phyloP scores from a whole-genome alignment of 92 coral and sea anemone genomes.

The Porites divaricata region DNA sequence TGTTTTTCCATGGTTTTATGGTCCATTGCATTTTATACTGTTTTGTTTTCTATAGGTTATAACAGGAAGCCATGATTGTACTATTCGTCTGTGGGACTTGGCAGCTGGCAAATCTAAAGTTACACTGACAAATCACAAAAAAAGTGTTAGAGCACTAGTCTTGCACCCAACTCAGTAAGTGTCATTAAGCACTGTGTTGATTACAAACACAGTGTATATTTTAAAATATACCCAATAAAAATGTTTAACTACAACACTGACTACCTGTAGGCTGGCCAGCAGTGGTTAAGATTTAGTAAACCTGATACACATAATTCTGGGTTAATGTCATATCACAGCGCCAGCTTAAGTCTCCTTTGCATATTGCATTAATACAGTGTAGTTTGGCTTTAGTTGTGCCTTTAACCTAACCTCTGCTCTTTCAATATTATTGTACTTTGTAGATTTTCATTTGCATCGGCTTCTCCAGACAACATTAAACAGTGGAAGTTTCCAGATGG shows the following conservation, averaged over 20 bases:
- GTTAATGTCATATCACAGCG: too few relatives aligned
- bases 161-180: slow-evolving; percentile 95
- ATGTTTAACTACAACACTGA: too few relatives aligned
- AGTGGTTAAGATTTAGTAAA: neutral
- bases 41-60: slow-evolving; percentile 67
- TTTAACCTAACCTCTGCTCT: too few relatives aligned
- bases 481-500: slow-evolving; percentile 99
- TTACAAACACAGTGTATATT: too few relatives aligned
- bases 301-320: neutral
- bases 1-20: too few relatives aligned
- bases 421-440: neutral
- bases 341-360: too few relatives aligned
- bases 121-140: slow-evolving; percentile 96
- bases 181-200: too few relatives aligned
- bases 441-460: slow-evolving; percentile 92
- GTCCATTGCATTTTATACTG: neutral
- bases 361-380: too few relatives aligned
- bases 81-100: slow-evolving; percentile 95
- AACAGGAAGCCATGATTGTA: slow-evolving; percentile 98
- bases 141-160: slow-evolving; percentile 90
- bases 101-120: slow-evolving; percentile 95
- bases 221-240: too few relatives aligned
- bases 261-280: too few relatives aligned
- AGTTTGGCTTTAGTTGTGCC: too few relatives aligned
- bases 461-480: slow-evolving; percentile 98